These are phyloP conservation scores for Peromyscus californicus DNA, from an alignment of 2,113 vertebrate genomes.

Conservation along the genomic window DNA sequence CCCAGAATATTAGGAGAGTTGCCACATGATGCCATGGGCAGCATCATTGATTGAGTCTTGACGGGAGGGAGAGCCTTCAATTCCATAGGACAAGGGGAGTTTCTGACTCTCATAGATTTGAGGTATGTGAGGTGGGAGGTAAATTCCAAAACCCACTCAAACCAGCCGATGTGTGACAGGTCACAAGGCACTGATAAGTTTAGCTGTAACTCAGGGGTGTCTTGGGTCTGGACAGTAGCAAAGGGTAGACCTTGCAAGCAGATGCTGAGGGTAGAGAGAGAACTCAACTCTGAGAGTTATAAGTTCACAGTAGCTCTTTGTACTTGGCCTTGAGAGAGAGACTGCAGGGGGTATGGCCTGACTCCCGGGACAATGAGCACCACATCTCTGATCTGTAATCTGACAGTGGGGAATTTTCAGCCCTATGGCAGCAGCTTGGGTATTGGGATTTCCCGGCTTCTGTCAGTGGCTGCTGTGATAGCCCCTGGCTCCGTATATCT, in stretches of 20 bases:
- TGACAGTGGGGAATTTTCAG: not conserved
- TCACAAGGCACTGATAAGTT: not conserved
- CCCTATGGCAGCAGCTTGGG: not conserved
- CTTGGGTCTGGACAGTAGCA: not conserved
- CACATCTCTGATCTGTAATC: not conserved
- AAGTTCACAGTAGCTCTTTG: not conserved
- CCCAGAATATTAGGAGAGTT: not conserved
- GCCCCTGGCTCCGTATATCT: not conserved
- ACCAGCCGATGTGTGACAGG: not conserved
- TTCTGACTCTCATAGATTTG: not conserved
- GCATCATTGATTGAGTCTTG: not conserved
- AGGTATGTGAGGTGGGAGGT: not conserved
- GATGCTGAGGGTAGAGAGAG: not conserved
- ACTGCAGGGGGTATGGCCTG: not conserved
- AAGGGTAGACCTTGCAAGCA: not conserved
- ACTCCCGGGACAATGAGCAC: not conserved
- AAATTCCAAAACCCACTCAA: not conserved
- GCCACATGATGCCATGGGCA: not conserved
- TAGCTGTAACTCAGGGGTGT: not conserved
- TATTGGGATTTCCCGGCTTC: not conserved
- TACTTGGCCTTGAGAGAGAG: not conserved
- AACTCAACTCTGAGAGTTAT: not conserved
- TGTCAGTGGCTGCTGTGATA: not conserved
- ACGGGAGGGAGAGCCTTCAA: not conserved
- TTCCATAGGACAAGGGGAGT: not conserved